Percentiles rank a stretch among this genome's conserved stretches.
Conservation (phyloP, 2,888 invertebrate species). For the Agrenia bidenticulata region DNA sequence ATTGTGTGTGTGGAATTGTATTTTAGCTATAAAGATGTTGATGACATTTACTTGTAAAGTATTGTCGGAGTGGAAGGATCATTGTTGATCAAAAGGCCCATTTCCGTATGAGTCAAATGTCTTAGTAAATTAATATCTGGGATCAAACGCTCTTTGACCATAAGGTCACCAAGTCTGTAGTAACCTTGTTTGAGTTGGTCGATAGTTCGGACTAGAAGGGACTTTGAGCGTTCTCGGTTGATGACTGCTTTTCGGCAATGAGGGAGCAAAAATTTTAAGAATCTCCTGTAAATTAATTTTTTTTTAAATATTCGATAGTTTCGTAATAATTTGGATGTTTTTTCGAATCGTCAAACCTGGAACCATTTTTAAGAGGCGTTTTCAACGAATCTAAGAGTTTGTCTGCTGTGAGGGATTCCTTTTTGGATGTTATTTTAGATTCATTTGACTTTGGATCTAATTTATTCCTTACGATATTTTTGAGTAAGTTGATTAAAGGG, state of each 20-base stretch:
- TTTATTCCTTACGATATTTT: constrained; percentile 56
- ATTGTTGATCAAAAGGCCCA: constrained; percentile 61
- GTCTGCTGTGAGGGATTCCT: constrained; percentile 32
- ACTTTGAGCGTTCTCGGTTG: constrained; percentile 69
- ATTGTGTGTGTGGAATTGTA: not conserved
- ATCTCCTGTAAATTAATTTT: too few relatives aligned
- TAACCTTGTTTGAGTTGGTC: constrained; percentile 66
- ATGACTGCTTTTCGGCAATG: constrained; percentile 65
- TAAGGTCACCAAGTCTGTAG: constrained; percentile 61
- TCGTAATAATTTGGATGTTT: not conserved
- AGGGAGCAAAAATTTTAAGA: constrained; percentile 62
- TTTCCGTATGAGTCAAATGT: constrained; percentile 68
- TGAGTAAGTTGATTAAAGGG: constrained; percentile 65
- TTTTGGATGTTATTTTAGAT: not conserved
- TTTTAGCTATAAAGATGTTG: not conserved
- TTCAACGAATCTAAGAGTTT: constrained; percentile 51
- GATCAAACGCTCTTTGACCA: constrained; percentile 66
- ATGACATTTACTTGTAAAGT: constrained; percentile 64
- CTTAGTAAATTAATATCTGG: constrained; percentile 68
- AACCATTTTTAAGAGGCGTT: constrained; percentile 47
- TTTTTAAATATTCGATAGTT: too few relatives aligned
- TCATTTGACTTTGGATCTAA: constrained; percentile 28
- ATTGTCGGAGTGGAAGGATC: constrained; percentile 58
- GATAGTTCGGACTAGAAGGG: constrained; percentile 57
- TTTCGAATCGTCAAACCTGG: constrained; percentile 39